phyloP scores from a whole-genome alignment of 2,888 invertebrate species.

The Pollenia griseotomentosa region DNA sequence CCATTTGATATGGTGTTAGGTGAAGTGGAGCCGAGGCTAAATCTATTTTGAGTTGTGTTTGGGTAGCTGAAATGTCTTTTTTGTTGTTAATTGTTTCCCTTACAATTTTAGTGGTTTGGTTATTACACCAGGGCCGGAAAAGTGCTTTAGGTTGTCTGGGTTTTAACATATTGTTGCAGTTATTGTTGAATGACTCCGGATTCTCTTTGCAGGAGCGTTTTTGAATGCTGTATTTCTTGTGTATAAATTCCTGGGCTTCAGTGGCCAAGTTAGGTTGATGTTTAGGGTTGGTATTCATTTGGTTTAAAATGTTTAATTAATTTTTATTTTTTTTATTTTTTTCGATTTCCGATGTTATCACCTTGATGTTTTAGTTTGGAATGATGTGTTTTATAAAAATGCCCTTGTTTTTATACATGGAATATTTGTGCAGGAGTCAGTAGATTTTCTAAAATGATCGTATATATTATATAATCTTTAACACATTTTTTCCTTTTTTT shows the following conservation, averaged over 20 bases:
- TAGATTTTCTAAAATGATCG: background rate
- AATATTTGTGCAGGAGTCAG: background rate
- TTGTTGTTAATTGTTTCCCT: background rate
- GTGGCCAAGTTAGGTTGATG: background rate
- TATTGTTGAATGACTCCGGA: background rate
- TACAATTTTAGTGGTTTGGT: background rate
- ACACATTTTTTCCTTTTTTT: conserved; percentile 1
- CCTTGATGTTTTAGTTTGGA: conserved; percentile 39
- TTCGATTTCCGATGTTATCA: conserved; percentile 18
- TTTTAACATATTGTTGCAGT: background rate
- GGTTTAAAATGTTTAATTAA: background rate
- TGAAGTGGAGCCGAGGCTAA: background rate
- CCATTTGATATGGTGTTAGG: conserved; percentile 38
- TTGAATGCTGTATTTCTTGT: background rate
- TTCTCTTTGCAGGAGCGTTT: conserved; percentile 37
- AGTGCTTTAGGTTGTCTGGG: conserved; percentile 17
- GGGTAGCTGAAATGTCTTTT: background rate
- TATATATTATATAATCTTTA: conserved; percentile 47
- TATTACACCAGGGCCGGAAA: conserved; percentile 48
- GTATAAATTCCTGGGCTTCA: background rate
- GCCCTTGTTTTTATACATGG: conserved; percentile 47
- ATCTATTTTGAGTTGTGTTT: background rate
- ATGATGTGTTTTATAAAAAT: conserved; percentile 14
- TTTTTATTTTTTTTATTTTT: conserved; percentile 12
- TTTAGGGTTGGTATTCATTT: conserved; percentile 23